Percentiles rank a stretch among this genome's conserved stretches.
Evolutionary conservation across 2,113 vertebrate species (phyloP).

Genomic region (Stigmatopora nigra): DNA sequence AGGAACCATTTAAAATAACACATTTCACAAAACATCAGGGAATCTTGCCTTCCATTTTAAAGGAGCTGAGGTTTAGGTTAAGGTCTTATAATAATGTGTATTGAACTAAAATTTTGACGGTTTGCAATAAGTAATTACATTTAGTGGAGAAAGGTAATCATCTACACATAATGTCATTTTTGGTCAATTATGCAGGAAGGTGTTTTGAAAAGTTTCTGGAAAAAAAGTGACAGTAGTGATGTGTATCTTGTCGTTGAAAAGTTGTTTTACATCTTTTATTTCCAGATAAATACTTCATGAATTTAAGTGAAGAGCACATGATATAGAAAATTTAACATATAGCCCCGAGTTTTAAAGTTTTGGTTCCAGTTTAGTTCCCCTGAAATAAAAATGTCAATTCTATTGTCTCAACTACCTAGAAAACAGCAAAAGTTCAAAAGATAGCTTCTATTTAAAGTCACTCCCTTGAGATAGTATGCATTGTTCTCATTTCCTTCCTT

Average conservation of each 20-base stretch:
- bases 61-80: background rate
- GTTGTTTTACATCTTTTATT: background rate
- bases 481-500: conserved; percentile 64
- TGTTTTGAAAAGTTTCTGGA: background rate
- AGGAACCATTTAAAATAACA: background rate
- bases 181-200: background rate
- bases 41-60: background rate
- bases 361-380: background rate
- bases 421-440: background rate
- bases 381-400: background rate
- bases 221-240: background rate
- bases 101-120: background rate
- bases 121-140: background rate
- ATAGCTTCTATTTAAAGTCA: conserved; percentile 3
- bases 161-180: background rate
- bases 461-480: conserved; percentile 21
- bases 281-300: background rate
- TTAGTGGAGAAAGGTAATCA: background rate
- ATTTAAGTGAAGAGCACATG: background rate
- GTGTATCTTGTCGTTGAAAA: background rate
- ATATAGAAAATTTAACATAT: background rate
- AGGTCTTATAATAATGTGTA: background rate
- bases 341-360: background rate
- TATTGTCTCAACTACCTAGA: background rate
- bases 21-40: background rate